Evolutionary conservation across 2,113 vertebrate genomes (phyloP).

Genomic region (Dicerorhinus sumatrensis): DNA sequence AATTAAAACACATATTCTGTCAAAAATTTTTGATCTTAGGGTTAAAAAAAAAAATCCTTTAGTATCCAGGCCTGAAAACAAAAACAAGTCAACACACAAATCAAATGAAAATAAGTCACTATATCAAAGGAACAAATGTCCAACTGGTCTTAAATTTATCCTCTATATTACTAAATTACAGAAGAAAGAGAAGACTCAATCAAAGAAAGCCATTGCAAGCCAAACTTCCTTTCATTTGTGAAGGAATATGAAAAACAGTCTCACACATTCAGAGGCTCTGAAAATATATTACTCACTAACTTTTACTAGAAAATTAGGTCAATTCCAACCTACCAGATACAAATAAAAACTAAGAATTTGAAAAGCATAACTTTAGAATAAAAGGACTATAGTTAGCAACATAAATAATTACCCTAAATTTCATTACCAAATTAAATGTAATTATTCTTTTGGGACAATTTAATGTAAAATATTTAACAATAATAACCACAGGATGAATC

Average conservation of each 20-base stretch:
- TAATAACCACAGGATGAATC: neutral
- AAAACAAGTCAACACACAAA: conserved; percentile 42
- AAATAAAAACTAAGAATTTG: conserved; percentile 39
- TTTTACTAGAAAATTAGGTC: conserved; percentile 6
- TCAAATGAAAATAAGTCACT: conserved; percentile 31
- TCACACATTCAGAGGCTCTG: neutral
- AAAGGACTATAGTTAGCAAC: conserved; percentile 20
- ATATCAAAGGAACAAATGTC: neutral
- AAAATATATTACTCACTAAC: neutral
- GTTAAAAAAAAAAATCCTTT: conserved; percentile 18
- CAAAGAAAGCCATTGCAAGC: neutral
- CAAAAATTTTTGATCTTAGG: neutral
- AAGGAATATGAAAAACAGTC: neutral
- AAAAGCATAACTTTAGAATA: conserved; percentile 51
- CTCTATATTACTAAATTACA: neutral
- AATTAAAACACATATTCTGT: conserved; percentile 3
- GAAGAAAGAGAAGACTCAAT: neutral
- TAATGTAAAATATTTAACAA: conserved; percentile 51
- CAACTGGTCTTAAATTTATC: conserved; percentile 14
- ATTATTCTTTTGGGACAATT: neutral
- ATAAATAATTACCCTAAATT: conserved; percentile 27
- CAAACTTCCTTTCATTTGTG: neutral
- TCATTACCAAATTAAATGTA: conserved; percentile 4
- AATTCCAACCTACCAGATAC: neutral
- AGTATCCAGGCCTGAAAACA: conserved; percentile 32